Percentiles rank a stretch among this genome's conserved stretches.
Evolutionary conservation across 2,797 vertebrate species (phyloP).

Genomic region (Sparidentex hasta): DNA sequence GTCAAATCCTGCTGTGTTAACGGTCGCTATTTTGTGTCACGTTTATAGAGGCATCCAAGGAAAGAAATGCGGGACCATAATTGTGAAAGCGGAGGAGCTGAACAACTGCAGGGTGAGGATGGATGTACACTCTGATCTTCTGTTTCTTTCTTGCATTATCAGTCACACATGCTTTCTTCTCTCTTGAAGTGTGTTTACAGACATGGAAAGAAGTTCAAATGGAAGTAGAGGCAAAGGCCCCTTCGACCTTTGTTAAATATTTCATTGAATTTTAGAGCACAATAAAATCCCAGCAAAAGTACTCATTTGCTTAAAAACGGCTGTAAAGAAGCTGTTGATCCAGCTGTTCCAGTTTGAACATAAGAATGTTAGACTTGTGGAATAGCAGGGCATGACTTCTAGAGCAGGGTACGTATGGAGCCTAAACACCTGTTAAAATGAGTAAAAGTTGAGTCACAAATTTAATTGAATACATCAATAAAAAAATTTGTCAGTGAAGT

Average conservation of each 20-base stretch:
- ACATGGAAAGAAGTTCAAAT: neutral
- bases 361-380: neutral
- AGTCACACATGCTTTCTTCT: neutral
- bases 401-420: neutral
- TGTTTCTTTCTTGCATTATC: neutral
- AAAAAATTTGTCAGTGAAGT: neutral
- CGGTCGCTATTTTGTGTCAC: constrained; percentile 38
- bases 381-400: neutral
- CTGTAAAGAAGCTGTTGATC: neutral
- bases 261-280: neutral
- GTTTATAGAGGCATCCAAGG: constrained; percentile 91
- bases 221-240: neutral
- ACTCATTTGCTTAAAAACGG: neutral
- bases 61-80: constrained; percentile 94
- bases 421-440: neutral
- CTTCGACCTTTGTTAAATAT: neutral
- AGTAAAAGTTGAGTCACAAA: neutral
- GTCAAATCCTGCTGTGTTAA: neutral
- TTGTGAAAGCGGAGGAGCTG: constrained; percentile 95
- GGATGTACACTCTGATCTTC: no score
- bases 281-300: neutral
- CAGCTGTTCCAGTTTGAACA: neutral
- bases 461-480: neutral
- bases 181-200: neutral
- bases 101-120: constrained; percentile 94